Evolutionary conservation across 2,888 invertebrate species (phyloP), one percentile per base, ranked within the genome.

Genomic region (Desoria tigrina): DNA sequence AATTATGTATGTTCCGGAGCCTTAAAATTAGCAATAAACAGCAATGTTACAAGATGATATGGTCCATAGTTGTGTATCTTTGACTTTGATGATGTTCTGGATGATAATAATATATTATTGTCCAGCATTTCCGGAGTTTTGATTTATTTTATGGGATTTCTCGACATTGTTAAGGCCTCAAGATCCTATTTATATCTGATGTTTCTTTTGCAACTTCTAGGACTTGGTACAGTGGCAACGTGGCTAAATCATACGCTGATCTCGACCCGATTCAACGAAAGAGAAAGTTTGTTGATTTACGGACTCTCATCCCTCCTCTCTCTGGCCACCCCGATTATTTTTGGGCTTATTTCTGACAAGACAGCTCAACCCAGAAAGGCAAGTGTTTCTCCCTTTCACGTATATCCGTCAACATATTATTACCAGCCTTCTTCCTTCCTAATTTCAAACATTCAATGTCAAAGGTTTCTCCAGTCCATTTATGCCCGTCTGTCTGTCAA

Each of bases 301-400:
- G 74, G 73, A 32, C 49, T 75, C 51, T 69, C 74, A 26, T 72
- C 71, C 24, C 60, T 75, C 45, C 65, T 75, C 54, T 75, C 74
- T 18, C 60, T 75, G 24, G 72, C 66, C 50, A 68, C 69, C 42
- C 74, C 74, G 51, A 68, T 75, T 58, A 63, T 75, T 32, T 75
- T 75, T 61, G 74, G 73, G 58, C 64, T 75, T 21, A 61, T 73
- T 45, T 75, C 74, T 49, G 74, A 75, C 66, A 73, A 71, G 65
- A 68, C 74, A 7, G 72, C 67, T 24, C 71, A 68, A 54, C 74
- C 74, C 11, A 75, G 71, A 66, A 75, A 75, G 73, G 74, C 70
- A 70, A 69, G 66, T 53, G 50, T 11, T 6, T 21, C 21, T 45
- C 45, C 45, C 9, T 16, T 16, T 45, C 45, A 45, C 16, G 16